Evolutionary conservation across 2,797 vertebrate genomes (phyloP), one percentile per base, ranked within the genome.

Genomic region (Aotus griseimembra): DNA sequence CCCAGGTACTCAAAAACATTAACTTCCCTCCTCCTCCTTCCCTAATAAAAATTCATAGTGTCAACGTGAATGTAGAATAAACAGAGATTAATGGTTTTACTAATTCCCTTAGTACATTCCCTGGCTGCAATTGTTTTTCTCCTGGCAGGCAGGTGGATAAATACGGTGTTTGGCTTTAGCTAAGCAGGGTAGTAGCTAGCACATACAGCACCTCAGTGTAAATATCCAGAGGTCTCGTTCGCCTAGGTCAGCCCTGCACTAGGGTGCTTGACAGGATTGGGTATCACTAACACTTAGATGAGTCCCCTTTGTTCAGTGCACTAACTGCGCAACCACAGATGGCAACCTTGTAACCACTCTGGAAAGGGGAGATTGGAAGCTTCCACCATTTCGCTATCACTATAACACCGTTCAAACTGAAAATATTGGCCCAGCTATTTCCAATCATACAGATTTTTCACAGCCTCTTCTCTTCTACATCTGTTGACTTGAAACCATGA

Each of bases 11-110:
- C 33, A 72, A 26, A 77, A 96, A 36, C 26, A 58, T n/a, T 88
- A 82, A 48, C 15, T 41, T 33, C 22, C 26, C 14, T 64, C 33
- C 19, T 93, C 17, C 61, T 93, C 17, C 61, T 95, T 87, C 55
- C 28, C 61, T 83, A 83, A 57, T 82, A 96, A 93, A 97, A 61
- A 92, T 26, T 46, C 94, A 81, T 93, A 95, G 77, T 75, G 46
- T 86, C 64, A 85, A 46, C 24, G 90, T 94, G 81, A 77, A 88
- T 75, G 15, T 81, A 87, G 50, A 96, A 91, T 90, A 93, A 96
- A 80, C 19, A 83, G 57, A 90, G 20, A 92, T 85, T 58, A 96
- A 87, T 94, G 50, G 15, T 22, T 95, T 22, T 58, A 76, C 33
- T 77, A 77, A 91, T 95, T 94, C 52, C 24, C 76, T 87, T 79